A percentile compares a stretch with the other conserved stretches of the same genome.
Conservation (phyloP, 2,888 invertebrate genomes). For the Melinaea marsaeus region DNA sequence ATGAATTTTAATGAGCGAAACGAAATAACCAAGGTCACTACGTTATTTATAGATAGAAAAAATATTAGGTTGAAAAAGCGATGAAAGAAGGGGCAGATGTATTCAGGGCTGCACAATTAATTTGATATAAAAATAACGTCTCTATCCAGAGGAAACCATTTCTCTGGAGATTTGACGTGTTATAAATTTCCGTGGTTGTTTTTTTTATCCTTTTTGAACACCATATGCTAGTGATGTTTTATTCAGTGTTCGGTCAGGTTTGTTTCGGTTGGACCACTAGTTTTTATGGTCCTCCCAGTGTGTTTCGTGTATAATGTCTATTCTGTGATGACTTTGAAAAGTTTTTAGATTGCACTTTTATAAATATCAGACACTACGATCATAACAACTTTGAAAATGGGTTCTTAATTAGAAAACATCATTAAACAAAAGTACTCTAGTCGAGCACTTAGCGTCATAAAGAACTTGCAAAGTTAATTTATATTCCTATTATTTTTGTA, state of each 20-base stretch:
- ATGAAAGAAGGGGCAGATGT: slow-evolving; percentile 67
- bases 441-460: not conserved
- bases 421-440: not conserved
- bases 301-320: slow-evolving; percentile 7
- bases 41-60: slow-evolving; percentile 21
- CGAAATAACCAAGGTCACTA: slow-evolving; percentile 38
- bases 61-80: slow-evolving; percentile 46
- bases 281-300: slow-evolving; percentile 21
- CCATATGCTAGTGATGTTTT: slow-evolving; percentile 54
- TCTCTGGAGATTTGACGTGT: slow-evolving; percentile 72
- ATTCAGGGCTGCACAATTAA: slow-evolving; percentile 66
- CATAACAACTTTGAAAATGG: not conserved
- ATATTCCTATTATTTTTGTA: not conserved
- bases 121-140: slow-evolving; percentile 69
- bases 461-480: not conserved
- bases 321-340: slow-evolving; percentile 3
- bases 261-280: slow-evolving; percentile 28
- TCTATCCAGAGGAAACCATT: slow-evolving; percentile 74
- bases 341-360: not conserved
- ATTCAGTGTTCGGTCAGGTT: slow-evolving; percentile 40
- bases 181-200: slow-evolving; percentile 69
- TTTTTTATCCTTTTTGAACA: slow-evolving; percentile 51
- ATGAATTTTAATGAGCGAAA: slow-evolving; percentile 60
- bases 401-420: not conserved
- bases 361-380: not conserved